A percentile compares a stretch with the other conserved stretches of the same genome.
Conservation (phyloP, 2,797 vertebrate species). For the Phyllotis vaccarum region DNA sequence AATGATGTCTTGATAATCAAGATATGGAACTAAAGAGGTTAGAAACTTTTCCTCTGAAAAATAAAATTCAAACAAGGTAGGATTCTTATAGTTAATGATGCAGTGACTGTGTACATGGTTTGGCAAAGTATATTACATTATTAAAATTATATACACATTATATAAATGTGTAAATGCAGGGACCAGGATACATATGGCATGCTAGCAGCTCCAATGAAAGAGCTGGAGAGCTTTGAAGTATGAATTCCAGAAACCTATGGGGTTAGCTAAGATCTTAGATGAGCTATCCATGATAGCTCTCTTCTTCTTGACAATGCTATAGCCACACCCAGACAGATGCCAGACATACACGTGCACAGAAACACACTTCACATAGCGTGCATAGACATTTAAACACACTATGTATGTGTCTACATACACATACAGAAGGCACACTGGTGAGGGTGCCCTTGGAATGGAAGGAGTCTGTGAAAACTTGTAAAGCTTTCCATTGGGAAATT, state of each 20-base stretch:
- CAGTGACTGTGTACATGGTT: neutral
- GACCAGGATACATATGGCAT: neutral
- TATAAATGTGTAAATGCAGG: neutral
- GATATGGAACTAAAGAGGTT: neutral
- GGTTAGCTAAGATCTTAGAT: neutral
- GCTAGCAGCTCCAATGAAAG: neutral
- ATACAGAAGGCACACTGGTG: neutral
- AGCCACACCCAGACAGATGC: neutral
- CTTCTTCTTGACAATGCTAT: neutral
- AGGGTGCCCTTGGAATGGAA: neutral
- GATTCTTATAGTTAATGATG: neutral
- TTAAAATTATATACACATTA: too few relatives aligned
- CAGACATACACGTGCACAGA: neutral
- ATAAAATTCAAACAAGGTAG: neutral
- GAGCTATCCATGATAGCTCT: neutral
- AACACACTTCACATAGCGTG: neutral
- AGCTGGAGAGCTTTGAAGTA: neutral
- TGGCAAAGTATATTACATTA: neutral
- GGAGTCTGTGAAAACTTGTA: neutral
- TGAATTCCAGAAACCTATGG: neutral
- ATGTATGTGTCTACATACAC: neutral
- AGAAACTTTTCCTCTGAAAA: slow-evolving; percentile 5
- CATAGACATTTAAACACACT: neutral
- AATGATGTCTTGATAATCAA: slow-evolving; percentile 60
- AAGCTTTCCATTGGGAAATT: neutral